Evolutionary conservation across 2,113 vertebrate species (phyloP).

Genomic region (Meriones unguiculatus): DNA sequence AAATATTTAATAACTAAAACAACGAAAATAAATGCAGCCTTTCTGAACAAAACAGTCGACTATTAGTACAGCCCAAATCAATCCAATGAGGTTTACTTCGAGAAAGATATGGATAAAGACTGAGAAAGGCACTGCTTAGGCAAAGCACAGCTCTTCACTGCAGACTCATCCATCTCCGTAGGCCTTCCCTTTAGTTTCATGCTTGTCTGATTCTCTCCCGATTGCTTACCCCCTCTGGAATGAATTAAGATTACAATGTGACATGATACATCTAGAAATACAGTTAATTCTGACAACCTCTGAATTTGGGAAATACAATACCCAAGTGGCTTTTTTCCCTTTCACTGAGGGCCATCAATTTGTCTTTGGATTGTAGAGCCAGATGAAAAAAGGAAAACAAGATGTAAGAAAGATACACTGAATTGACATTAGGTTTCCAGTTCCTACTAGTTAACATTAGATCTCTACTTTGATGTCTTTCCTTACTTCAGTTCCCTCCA

Average conservation of each 20-base stretch:
- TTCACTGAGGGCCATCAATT: not conserved
- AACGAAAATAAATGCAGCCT: not conserved
- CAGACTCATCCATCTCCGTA: not conserved
- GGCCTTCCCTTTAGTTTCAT: not conserved
- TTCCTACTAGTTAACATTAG: not conserved
- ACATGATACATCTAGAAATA: not conserved
- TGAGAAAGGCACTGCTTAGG: not conserved
- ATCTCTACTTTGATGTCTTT: not conserved
- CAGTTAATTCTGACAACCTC: not conserved
- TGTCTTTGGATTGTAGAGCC: not conserved
- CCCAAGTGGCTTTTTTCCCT: not conserved
- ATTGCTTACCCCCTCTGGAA: not conserved
- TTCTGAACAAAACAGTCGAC: not conserved
- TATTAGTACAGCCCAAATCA: not conserved
- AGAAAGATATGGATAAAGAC: not conserved
- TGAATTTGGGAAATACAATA: not conserved
- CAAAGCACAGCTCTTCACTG: fast-evolving
- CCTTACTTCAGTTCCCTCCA: not conserved
- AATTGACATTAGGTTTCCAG: not conserved
- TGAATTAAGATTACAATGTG: not conserved
- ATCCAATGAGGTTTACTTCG: not conserved
- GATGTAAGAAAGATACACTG: not conserved
- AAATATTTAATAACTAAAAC: not conserved
- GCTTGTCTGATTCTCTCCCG: not conserved
- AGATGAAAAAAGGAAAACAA: not conserved